phyloP scores from a whole-genome alignment of 2,113 vertebrate genomes.

The Hystrix cristata region DNA sequence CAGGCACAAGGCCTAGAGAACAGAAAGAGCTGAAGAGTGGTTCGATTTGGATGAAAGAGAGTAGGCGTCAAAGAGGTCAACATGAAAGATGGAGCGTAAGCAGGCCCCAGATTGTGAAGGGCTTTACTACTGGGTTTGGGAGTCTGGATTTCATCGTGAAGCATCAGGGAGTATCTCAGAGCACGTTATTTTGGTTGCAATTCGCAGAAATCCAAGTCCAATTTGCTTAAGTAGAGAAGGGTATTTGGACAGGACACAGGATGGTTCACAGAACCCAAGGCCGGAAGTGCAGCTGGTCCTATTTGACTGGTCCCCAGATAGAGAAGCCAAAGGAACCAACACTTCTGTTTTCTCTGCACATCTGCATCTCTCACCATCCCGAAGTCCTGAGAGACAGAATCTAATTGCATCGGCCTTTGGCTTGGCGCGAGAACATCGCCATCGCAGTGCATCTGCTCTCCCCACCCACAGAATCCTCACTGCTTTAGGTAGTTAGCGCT shows the following conservation, averaged over 20 bases:
- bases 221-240: conserved; percentile 36
- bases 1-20: background rate
- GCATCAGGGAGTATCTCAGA: background rate
- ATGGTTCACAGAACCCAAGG: background rate
- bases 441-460: background rate
- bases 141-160: conserved; percentile 35
- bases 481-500: background rate
- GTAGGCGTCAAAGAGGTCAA: background rate
- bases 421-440: background rate
- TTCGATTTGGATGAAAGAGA: background rate
- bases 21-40: background rate
- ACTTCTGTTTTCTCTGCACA: background rate
- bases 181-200: conserved; percentile 42
- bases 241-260: background rate
- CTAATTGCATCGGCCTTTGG: background rate
- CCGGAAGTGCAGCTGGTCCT: background rate
- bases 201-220: conserved; percentile 53
- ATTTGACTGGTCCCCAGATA: background rate
- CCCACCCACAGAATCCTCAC: background rate
- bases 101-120: background rate
- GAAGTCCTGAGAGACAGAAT: background rate
- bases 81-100: background rate
- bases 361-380: background rate
- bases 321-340: background rate
- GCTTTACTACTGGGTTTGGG: background rate